Percentiles rank a stretch among this genome's conserved stretches.
Evolutionary conservation across 2,797 vertebrate species (phyloP).

Genomic region (Crax fasciolata): DNA sequence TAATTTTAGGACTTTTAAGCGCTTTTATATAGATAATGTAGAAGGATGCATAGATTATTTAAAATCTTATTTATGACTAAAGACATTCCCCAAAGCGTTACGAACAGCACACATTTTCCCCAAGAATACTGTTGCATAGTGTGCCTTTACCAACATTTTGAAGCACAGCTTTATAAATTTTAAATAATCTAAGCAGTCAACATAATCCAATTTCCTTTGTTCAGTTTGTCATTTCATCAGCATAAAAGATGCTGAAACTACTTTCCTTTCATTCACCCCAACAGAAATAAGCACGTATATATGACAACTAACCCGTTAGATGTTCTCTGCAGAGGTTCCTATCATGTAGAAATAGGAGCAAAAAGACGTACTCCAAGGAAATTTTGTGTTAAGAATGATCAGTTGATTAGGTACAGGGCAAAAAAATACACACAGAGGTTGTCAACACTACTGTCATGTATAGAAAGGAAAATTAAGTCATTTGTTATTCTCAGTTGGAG

Average conservation of each 20-base stretch:
- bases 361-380: constrained; percentile 19
- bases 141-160: not conserved
- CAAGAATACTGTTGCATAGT: not conserved
- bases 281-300: not conserved
- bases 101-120: not conserved
- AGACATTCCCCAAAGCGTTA: not conserved
- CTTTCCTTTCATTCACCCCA: not conserved
- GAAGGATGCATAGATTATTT: not conserved
- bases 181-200: not conserved
- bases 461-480: constrained; percentile 68
- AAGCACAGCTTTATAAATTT: not conserved
- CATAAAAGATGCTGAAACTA: not conserved
- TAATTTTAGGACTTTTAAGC: not conserved
- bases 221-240: not conserved
- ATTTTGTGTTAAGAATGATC: constrained; percentile 17
- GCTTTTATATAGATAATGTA: not conserved
- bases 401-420: constrained; percentile 46
- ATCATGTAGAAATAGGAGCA: not conserved
- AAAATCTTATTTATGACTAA: not conserved
- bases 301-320: not conserved
- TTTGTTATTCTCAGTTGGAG: constrained; percentile 64
- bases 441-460: constrained; percentile 67
- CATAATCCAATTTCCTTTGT: not conserved
- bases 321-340: not conserved
- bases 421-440: constrained; percentile 52